Percentiles rank a stretch among this genome's conserved stretches.
Evolutionary conservation across 2,113 vertebrate species (phyloP).

Genomic region (Geococcyx californianus): DNA sequence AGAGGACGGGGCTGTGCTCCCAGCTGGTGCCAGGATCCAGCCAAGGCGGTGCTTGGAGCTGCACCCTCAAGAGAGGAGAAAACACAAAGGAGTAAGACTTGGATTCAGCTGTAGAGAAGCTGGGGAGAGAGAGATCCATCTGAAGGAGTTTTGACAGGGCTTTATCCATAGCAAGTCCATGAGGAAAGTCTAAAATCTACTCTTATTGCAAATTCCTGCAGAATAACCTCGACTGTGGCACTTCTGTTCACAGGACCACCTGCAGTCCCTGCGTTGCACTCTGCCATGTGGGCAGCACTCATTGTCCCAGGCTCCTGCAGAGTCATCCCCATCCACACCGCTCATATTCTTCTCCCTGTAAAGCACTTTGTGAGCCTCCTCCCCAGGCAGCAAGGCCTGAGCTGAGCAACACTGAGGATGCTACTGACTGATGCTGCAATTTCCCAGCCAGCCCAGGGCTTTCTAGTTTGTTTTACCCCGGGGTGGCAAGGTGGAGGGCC

Average conservation of each 20-base stretch:
- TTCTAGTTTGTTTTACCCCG: neutral
- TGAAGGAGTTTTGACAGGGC: neutral
- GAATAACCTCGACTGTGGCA: neutral
- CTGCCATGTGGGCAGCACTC: neutral
- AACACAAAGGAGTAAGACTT: neutral
- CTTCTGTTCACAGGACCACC: neutral
- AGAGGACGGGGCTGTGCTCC: neutral
- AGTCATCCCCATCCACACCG: neutral
- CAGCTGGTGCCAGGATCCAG: neutral
- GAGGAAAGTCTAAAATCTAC: neutral
- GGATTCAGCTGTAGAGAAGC: neutral
- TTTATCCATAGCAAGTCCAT: neutral
- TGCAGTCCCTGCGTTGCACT: too few species aligned
- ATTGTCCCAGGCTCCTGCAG: neutral
- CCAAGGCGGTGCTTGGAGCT: neutral
- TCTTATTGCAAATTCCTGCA: neutral
- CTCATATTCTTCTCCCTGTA: neutral
- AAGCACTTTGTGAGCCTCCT: neutral
- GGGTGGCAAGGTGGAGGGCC: neutral
- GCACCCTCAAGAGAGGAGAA: neutral
- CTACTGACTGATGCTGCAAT: neutral
- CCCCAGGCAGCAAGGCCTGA: rapidly evolving
- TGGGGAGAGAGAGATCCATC: neutral
- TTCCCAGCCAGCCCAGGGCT: neutral
- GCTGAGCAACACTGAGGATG: rapidly evolving